Evolutionary conservation across 35 echinoderm and acorn worm species (phyloP), one percentile per base, ranked within the genome.

Genomic region (Apostichopus parvimensis): DNA sequence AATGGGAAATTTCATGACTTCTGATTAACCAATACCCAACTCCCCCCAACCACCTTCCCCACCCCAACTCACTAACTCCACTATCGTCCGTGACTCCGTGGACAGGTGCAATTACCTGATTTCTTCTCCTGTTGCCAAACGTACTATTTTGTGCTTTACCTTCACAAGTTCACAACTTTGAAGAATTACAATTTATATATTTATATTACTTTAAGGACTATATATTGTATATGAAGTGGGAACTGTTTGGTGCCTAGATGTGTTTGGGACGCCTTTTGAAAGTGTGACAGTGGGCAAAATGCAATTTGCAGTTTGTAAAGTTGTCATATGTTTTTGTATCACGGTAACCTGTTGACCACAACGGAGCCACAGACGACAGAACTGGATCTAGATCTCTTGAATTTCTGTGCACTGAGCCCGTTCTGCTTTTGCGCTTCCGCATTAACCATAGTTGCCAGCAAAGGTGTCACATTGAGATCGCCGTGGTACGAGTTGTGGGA

Each of bases 231-330:
- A 8, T 45, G 64, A 14, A 68, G 11, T 68, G 11, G 64, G 7
- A 18, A 4, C 64, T 11, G 64, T 68, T 68, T 68, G 64, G 18
- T 68, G 18, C 4, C 11, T 14, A 9, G 18, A 14, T 14, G 64
- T 68, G 64, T 68, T 14, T 11, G 11, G 12, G 6, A 5, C 64
- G 18, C 64, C 13, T 20, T 22, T 75, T 75, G 71, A 18, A 7
- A 18, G 21, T 75, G 17, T 18, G 17, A 22, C 17, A 7, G 6
- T 2, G 17, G 6, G 21, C 71, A 14, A 75, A 7, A 1, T 75
- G 71, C 71, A 75, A 75, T 75, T 75, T 75, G 71, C 71, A 75
- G 71, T 75, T 75, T 75, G 71, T 20, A 75, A 75, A 4, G 34
- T 45, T 4, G 34, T 45, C 64, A 68, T 4, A 11, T 68, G 4